Percentiles rank a stretch among this genome's conserved stretches.
Evolutionary conservation across 2,888 invertebrate species (phyloP).

Genomic region (Limnephilus marmoratus): DNA sequence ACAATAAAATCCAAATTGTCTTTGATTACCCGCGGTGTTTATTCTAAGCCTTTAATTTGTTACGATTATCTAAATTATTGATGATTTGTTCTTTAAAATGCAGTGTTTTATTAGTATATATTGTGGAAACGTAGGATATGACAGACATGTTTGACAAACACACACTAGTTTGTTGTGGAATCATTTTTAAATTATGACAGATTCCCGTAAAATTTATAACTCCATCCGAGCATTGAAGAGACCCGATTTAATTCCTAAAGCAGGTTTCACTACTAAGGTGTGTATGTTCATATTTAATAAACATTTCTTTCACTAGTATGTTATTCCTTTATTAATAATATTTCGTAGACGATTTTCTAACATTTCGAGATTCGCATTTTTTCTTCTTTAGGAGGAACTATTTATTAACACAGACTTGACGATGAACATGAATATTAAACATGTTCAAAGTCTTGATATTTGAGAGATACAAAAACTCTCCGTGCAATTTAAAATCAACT

Average conservation of each 20-base stretch:
- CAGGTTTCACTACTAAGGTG: neutral
- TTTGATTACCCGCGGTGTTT: neutral
- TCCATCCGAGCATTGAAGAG: neutral
- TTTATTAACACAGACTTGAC: no score
- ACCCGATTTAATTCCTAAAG: neutral
- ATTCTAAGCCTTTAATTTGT: neutral
- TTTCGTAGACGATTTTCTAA: neutral
- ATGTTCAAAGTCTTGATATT: no score
- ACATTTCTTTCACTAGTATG: neutral
- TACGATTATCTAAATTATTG: neutral
- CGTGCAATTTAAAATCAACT: no score
- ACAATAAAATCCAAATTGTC: neutral
- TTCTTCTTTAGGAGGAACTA: neutral
- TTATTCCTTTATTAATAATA: neutral
- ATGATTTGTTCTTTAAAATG: neutral
- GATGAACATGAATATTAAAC: no score
- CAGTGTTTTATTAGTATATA: neutral
- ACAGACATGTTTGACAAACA: neutral
- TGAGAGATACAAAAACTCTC: no score
- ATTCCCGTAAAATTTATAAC: neutral
- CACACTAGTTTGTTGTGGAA: neutral
- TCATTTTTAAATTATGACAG: neutral
- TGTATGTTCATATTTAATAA: neutral
- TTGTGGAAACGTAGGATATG: neutral
- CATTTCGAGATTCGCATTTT: neutral